phyloP scores from a whole-genome alignment of 2,888 invertebrate genomes.

The Oscheius myriophilus region DNA sequence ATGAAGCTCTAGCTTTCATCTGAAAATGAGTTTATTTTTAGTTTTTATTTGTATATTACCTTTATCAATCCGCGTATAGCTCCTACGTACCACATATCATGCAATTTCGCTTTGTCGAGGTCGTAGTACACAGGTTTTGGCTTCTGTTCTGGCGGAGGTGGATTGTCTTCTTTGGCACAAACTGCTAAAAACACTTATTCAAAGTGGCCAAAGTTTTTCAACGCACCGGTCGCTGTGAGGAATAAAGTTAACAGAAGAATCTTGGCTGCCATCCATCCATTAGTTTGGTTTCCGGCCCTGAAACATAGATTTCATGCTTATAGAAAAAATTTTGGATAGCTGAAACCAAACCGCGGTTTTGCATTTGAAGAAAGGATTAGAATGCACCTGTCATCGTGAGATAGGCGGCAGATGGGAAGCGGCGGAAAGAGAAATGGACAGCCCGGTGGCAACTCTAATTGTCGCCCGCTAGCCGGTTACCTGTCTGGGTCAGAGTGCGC shows the following conservation, averaged over 20 bases:
- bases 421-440: constrained; percentile 22
- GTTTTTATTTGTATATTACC: constrained; percentile 26
- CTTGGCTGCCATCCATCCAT: constrained; percentile 29
- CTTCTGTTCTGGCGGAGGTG: neutral
- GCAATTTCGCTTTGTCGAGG: constrained; percentile 50
- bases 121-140: constrained; percentile 35
- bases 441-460: constrained; percentile 20
- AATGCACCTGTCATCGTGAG: constrained; percentile 27
- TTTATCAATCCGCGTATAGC: constrained; percentile 55
- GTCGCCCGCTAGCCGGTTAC: constrained; percentile 17
- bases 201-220: no score
- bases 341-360: no score
- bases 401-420: constrained; percentile 21
- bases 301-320: neutral
- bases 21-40: neutral
- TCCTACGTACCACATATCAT: constrained; percentile 55
- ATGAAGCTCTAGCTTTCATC: constrained; percentile 19
- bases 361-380: constrained; percentile 3
- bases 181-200: neutral
- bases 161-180: neutral
- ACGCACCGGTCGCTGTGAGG: constrained; percentile 8
- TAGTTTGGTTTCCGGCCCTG: constrained; percentile 17
- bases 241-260: constrained; percentile 11
- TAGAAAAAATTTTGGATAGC: no score
- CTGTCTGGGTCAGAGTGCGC: constrained; percentile 17